Evolutionary conservation across 35 echinoderm and acorn worm species (phyloP).

Genomic region (Ophioderma brevispina): DNA sequence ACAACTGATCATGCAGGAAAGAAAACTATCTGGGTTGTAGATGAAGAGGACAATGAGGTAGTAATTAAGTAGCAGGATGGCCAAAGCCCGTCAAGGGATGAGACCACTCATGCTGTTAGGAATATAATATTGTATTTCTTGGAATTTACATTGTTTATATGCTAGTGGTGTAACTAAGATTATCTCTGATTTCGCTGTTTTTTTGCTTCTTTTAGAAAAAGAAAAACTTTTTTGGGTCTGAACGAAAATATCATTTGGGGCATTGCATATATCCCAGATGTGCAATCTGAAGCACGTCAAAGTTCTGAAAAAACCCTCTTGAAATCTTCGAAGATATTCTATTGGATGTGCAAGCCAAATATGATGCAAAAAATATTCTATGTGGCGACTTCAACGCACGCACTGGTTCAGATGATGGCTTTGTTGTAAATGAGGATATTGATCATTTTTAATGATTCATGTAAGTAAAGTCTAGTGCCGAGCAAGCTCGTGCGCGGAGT

Average conservation of each 20-base stretch:
- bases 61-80: not conserved
- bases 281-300: too few relatives aligned
- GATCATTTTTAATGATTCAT: not conserved
- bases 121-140: not conserved
- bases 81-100: not conserved
- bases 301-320: not conserved
- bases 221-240: too few relatives aligned
- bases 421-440: not conserved
- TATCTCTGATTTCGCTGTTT: not conserved
- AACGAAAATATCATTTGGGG: too few relatives aligned
- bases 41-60: not conserved
- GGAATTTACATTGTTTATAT: not conserved
- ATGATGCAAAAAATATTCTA: not conserved
- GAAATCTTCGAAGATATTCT: not conserved
- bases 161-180: not conserved
- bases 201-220: too few relatives aligned
- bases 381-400: too few relatives aligned
- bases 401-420: too few relatives aligned
- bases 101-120: not conserved
- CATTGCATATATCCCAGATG: too few relatives aligned
- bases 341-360: not conserved
- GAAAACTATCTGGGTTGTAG: not conserved
- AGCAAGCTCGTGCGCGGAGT: too few relatives aligned
- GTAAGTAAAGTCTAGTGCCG: too few relatives aligned
- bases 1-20: not conserved